Evolutionary conservation across 2,888 invertebrate genomes (phyloP).

Genomic region (Xestia ashworthii): DNA sequence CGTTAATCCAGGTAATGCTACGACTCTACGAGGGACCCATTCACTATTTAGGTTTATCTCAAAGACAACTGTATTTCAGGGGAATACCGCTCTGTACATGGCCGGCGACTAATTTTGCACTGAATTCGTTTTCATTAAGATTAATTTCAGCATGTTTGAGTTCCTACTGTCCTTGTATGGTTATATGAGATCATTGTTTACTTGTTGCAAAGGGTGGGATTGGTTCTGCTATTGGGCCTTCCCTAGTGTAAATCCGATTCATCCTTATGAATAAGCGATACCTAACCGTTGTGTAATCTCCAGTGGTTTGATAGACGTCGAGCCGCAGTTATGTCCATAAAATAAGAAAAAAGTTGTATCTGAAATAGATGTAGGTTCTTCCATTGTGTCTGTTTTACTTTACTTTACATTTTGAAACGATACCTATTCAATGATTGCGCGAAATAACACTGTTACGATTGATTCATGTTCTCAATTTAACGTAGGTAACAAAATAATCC

Average conservation of each 20-base stretch:
- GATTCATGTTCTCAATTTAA: not conserved
- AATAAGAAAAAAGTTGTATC: not conserved
- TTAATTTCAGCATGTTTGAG: conserved; percentile 26
- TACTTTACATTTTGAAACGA: not conserved
- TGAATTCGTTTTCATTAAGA: conserved; percentile 25
- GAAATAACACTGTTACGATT: not conserved
- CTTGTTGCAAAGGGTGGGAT: conserved; percentile 9
- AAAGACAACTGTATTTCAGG: conserved; percentile 58
- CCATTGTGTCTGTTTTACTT: not conserved
- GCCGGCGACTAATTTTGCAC: conserved; percentile 39
- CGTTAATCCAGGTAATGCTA: conserved; percentile 44
- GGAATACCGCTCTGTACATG: conserved; percentile 33
- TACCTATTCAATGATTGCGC: not conserved
- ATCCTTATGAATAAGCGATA: conserved; percentile 14
- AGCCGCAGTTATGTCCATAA: not conserved
- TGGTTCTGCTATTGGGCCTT: not conserved
- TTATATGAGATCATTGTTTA: conserved; percentile 28
- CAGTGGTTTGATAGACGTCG: not conserved
- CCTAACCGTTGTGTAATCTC: not conserved
- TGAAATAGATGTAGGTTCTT: not conserved
- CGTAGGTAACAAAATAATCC: not conserved
- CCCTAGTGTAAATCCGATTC: too few relatives aligned
- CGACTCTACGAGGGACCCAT: conserved; percentile 45
- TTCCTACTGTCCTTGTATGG: not conserved
- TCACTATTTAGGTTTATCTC: conserved; percentile 61